These are phyloP conservation scores for Holothuria scabra DNA, from an alignment of 53 echinoderm and acorn worm genomes.

Conservation along the genomic window DNA sequence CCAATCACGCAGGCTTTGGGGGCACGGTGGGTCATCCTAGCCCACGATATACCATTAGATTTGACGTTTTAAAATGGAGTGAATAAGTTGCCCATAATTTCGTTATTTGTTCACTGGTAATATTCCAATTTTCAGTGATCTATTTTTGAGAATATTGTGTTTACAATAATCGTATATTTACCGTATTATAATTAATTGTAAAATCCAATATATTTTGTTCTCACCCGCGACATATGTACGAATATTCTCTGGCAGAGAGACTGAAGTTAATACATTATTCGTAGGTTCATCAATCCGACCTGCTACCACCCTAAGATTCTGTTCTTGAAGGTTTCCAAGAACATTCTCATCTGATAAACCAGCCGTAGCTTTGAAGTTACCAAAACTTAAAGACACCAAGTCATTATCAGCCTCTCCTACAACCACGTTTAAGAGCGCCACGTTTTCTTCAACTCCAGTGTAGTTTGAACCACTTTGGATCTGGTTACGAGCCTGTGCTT, in stretches of 20 bases:
- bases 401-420: background rate
- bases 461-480: background rate
- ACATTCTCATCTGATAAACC: background rate
- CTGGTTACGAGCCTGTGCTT: conserved; percentile 26
- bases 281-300: background rate
- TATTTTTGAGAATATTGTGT: too few species aligned
- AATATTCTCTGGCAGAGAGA: background rate
- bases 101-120: too few species aligned
- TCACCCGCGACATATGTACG: background rate
- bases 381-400: background rate
- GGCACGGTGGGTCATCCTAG: too few species aligned
- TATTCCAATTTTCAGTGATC: too few species aligned
- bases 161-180: too few species aligned
- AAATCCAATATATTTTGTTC: background rate
- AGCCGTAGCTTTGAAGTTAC: background rate
- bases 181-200: too few species aligned
- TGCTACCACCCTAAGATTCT: background rate
- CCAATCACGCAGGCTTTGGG: too few species aligned
- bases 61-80: too few species aligned
- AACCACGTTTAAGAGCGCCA: conserved; percentile 1
- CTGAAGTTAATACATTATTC: conserved; percentile 4
- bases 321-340: background rate
- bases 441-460: conserved; percentile 14
- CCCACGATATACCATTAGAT: too few species aligned
- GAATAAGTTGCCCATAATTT: too few species aligned